These are phyloP conservation scores for Notiomystis cincta DNA, from an alignment of 2,113 vertebrate species.

Conservation along the genomic window DNA sequence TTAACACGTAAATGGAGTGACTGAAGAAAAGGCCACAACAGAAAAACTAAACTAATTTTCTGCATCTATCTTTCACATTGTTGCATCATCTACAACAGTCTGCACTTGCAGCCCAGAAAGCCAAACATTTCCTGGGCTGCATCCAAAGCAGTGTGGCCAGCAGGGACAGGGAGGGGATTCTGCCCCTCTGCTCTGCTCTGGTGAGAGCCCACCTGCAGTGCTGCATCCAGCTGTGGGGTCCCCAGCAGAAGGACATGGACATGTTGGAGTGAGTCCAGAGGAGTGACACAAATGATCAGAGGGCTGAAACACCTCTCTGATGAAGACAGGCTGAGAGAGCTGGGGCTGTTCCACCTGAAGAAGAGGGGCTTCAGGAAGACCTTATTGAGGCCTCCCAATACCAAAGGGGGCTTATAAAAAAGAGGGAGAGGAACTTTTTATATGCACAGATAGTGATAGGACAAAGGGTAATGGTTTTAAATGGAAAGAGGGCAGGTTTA, in stretches of 20 bases:
- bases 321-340: neutral
- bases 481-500: neutral
- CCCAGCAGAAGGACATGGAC: neutral
- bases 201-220: neutral
- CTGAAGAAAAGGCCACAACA: neutral
- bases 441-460: neutral
- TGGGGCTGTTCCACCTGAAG: neutral
- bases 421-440: neutral
- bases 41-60: neutral
- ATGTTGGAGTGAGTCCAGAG: neutral
- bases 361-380: neutral
- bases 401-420: neutral
- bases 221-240: neutral
- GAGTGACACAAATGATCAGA: neutral
- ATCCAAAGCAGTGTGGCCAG: accelerated
- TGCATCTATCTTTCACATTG: neutral
- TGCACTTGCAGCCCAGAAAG: neutral
- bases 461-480: neutral
- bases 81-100: neutral
- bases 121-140: neutral
- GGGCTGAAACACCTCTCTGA: neutral
- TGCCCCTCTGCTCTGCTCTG: neutral
- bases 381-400: neutral
- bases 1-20: neutral
- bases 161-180: neutral